Percentiles rank a stretch among this genome's conserved stretches.
phyloP scores from a whole-genome alignment of 2,888 invertebrate species.

The Diplolepis rosae region DNA sequence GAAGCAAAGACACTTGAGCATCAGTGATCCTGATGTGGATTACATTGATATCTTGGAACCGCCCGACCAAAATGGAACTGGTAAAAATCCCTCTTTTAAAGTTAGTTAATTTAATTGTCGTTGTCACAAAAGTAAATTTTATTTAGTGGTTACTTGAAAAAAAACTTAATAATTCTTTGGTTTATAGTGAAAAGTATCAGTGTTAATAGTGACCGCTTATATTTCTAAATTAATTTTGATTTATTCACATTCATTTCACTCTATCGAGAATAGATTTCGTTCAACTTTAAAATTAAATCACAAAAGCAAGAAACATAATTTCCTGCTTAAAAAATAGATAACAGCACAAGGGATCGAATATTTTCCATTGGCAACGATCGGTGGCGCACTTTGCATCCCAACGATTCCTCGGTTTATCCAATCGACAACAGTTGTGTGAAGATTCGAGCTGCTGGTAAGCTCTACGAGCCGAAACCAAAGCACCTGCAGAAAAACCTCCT shows the following conservation, averaged over 20 bases:
- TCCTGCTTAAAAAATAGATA: conserved; percentile 51
- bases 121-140: too few species aligned
- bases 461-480: conserved; percentile 61
- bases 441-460: conserved; percentile 69
- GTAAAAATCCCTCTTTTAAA: conserved; percentile 51
- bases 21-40: conserved; percentile 82
- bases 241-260: neutral
- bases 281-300: neutral
- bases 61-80: conserved; percentile 63
- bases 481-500: conserved; percentile 51
- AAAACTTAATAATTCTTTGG: too few species aligned
- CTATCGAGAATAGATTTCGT: neutral
- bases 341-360: conserved; percentile 63
- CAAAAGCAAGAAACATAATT: conserved; percentile 27
- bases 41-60: conserved; percentile 80
- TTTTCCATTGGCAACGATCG: conserved; percentile 65
- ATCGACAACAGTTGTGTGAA: conserved; percentile 68
- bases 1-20: conserved; percentile 80
- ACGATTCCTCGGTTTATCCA: conserved; percentile 56
- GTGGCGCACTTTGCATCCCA: conserved; percentile 63
- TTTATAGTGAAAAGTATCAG: too few species aligned
- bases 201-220: too few species aligned
- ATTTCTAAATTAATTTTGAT: neutral
- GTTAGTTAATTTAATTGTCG: too few species aligned
- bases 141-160: too few species aligned